Percentiles rank a stretch among this genome's conserved stretches.
Conservation (phyloP, 2,797 vertebrate species). For the Halcyon leucocephala region DNA sequence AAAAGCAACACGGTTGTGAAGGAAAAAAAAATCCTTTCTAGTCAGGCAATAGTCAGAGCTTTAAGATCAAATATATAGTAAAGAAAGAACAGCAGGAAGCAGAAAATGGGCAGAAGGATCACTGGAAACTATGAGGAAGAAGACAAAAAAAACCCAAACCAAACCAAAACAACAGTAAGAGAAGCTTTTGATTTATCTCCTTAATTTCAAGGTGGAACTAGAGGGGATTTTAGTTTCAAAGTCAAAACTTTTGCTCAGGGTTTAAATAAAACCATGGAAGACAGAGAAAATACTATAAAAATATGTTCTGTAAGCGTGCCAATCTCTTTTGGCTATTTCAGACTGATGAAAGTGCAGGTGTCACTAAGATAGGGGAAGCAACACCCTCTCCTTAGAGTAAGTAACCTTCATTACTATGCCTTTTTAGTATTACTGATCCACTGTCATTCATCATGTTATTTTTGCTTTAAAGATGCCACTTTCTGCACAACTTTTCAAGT, state of each 20-base stretch:
- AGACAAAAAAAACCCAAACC: background rate
- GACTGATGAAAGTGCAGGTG: background rate
- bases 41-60: background rate
- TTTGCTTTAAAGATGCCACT: background rate
- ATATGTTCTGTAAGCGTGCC: background rate
- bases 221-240: background rate
- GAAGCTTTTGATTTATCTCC: background rate
- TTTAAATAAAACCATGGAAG: background rate
- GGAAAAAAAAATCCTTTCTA: background rate
- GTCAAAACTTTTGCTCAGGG: background rate
- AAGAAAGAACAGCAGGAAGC: background rate
- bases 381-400: background rate
- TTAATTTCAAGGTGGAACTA: background rate
- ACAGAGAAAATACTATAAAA: background rate
- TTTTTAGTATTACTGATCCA: background rate
- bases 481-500: background rate
- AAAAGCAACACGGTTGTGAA: background rate
- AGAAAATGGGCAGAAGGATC: background rate
- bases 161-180: background rate
- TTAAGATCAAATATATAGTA: background rate
- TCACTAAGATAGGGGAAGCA: background rate
- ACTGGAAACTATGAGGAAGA: background rate
- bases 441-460: background rate
- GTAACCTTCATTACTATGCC: background rate
- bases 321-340: background rate